Evolutionary conservation across 2,113 vertebrate genomes (phyloP), one percentile per base, ranked within the genome.

Genomic region (Nettapus auritus): DNA sequence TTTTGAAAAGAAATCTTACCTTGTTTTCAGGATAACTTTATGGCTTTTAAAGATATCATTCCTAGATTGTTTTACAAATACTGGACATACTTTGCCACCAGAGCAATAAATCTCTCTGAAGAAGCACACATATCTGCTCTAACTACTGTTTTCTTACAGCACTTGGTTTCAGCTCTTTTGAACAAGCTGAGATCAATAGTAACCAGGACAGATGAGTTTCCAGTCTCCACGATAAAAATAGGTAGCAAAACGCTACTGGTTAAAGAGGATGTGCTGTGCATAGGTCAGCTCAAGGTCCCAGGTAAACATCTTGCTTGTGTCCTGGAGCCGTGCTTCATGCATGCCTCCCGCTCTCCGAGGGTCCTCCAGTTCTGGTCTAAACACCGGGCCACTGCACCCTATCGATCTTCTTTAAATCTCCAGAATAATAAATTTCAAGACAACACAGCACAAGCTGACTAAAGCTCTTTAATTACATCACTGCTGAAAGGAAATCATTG

Each of bases 401-500:
- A 99, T 99, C 95, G 98, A 99, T 99, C 98, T 96, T 92, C 97
- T 97, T 94, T 97, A 96, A 98, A 97, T 90, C 98, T 97, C 97
- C 94, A 97, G 98, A 98, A 97, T 97, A 98, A 99, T 98, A 98
- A 94, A 98, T 98, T 97, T 98, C 97, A 95, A 98, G 98, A 93
- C 97, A 97, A 97, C 97, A 95, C 97, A 93, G 98, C 94, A 44
- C 97, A 97, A 97, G 97, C 93, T 93, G 79, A 97, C 98, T 98
- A 98, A 98, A 98, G 96, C 94, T 97, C 97, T 98, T 98, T 99
- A 99, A 99, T 99, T 98, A 98, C 99, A 98, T 98, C 98, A 93
- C 96, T 82, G 97, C 98, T 99, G 98, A 99, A 99, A 99, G 98
- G 98, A 99, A 98, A 98, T 98, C 98, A 98, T 98, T 98, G 99